Evolutionary conservation across 1,140 invertebrate species (phyloP), one percentile per base, ranked within the genome.

Genomic region (Bombyx mandarina): DNA sequence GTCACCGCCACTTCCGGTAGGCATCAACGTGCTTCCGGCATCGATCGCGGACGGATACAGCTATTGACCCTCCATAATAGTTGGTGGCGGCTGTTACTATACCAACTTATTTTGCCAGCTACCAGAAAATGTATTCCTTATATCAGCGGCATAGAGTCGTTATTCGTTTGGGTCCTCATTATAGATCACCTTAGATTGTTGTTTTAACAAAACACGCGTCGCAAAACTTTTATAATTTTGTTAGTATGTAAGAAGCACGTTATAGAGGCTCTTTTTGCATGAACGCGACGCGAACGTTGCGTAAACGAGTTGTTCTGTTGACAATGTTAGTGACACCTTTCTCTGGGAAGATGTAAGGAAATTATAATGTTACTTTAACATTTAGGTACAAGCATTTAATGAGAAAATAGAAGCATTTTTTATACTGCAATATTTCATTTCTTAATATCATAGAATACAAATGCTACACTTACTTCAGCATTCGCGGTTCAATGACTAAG

Each of bases 41-140:
- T 76, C 75, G 71, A 74, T 73, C 71, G 63, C 54, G 43, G 48
- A 61, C 63, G 73, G 71, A 78, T 72, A 71, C 73, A 66, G 66
- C 67, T 70, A 74, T 76, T 78, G 75, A 78, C 73, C 75, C 69
- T 62, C 66, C 49, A 62, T 73, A 71, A 71, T 67, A 71, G 66
- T 68, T 35, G 63, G 60, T 52, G 57, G 60, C 63, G 53, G 64
- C 62, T 69, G 54, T 69, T 65, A 69, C 69, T 66, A 73, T 62
- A 75, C 65, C 66, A 73, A 65, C 54, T 63, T 62, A 56, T 52
- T 52, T 56, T 53, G 56, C 44, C 58, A 60, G 57, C 60, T 64
- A 26, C 49, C 58, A 57, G 44, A 58, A 56, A 62, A 60, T n/a
- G 54, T 46, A 57, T 44, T 51, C 50, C 56, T 48, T 58, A 68